Percentiles rank a stretch among this genome's conserved stretches.
Conservation (phyloP, 1,140 invertebrate species). For the Neodiprion pinetum region DNA sequence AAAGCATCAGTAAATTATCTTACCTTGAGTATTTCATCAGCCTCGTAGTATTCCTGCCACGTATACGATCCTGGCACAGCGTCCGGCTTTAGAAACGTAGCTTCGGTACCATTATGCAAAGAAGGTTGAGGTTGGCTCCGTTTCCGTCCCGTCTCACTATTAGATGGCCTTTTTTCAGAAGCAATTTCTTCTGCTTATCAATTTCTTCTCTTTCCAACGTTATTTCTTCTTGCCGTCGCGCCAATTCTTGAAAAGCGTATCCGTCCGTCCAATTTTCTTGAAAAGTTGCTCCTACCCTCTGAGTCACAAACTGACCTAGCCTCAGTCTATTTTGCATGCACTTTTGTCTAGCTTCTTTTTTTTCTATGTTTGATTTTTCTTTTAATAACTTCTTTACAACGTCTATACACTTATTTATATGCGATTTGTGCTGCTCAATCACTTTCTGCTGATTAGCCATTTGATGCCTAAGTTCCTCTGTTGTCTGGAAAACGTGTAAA, state of each 20-base stretch:
- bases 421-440: conserved; percentile 96
- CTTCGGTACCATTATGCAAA: conserved; percentile 83
- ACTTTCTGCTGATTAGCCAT: conserved; percentile 91
- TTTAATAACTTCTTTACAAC: conserved; percentile 96
- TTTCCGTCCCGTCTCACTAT: conserved; percentile 82
- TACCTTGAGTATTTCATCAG: conserved; percentile 92
- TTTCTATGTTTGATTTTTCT: conserved; percentile 97
- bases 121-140: conserved; percentile 64
- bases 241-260: conserved; percentile 97
- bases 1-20: neutral
- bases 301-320: conserved; percentile 98
- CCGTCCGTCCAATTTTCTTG: conserved; percentile 99
- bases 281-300: conserved; percentile 97
- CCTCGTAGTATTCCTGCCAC: conserved; percentile 93
- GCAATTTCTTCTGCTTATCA: conserved; percentile 92
- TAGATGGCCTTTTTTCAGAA: conserved; percentile 94
- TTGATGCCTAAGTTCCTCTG: conserved; percentile 93
- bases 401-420: conserved; percentile 96
- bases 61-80: conserved; percentile 81
- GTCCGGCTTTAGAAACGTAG: conserved; percentile 88
- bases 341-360: conserved; percentile 95
- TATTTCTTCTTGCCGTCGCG: conserved; percentile 96
- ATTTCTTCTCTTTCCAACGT: conserved; percentile 96
- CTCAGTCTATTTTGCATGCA: conserved; percentile 99
- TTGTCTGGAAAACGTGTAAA: conserved; percentile 66